A percentile compares a stretch with the other conserved stretches of the same genome.
Evolutionary conservation across 2,113 vertebrate species (phyloP).

Genomic region (Pollachius pollachius): DNA sequence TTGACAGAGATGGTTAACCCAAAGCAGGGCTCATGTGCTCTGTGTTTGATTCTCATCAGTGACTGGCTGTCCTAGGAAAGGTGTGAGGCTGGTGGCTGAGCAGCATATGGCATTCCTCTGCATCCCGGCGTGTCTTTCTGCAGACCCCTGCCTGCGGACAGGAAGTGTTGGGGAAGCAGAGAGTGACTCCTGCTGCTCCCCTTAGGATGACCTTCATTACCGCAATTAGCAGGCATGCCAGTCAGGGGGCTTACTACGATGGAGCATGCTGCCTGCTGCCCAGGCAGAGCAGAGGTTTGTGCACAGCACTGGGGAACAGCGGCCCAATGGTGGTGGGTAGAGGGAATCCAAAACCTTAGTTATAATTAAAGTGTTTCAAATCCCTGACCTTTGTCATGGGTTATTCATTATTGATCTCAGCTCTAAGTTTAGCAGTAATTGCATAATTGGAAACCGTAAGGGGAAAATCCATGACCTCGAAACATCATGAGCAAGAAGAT

Average conservation of each 20-base stretch:
- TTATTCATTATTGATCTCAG: no score
- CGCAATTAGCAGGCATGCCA: slow-evolving; percentile 70
- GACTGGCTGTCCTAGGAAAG: slow-evolving; percentile 23
- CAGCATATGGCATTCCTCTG: slow-evolving; percentile 67
- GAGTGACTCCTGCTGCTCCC: slow-evolving; percentile 63
- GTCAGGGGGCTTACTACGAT: slow-evolving; percentile 42
- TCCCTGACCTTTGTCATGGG: no score
- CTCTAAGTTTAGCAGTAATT: no score
- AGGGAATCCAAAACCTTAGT: no score
- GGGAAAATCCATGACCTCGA: no score
- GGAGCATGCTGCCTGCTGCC: slow-evolving; percentile 19
- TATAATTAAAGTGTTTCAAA: no score
- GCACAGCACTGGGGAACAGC: not conserved
- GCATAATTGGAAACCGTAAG: no score
- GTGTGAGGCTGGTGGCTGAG: slow-evolving; percentile 39
- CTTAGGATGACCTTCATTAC: slow-evolving; percentile 72
- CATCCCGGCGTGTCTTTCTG: slow-evolving; percentile 45
- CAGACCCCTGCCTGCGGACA: slow-evolving; percentile 43
- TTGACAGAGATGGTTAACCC: no score
- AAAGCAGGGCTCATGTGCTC: not conserved
- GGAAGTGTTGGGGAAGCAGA: slow-evolving; percentile 62
- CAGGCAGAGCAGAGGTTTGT: slow-evolving; percentile 1
- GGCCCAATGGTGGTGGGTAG: no score
- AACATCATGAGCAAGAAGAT: no score
- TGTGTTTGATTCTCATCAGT: slow-evolving; percentile 30